Base-by-base conservation (phyloP, 2,113 vertebrate genomes). In the Mustela nigripes region DNA sequence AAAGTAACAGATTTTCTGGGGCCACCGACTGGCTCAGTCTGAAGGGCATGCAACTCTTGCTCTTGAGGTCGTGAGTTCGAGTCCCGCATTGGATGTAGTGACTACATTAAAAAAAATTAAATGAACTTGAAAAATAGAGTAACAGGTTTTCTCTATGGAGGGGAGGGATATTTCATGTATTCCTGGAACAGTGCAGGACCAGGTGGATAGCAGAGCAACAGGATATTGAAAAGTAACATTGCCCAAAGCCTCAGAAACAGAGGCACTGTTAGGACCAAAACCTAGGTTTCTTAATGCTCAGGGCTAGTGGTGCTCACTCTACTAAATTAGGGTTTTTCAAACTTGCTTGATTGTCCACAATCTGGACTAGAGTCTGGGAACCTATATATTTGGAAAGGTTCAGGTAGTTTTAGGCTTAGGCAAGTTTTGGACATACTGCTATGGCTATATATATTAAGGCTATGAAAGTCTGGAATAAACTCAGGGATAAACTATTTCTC, bases 101-200 rank as follows among this genome's bases (percentile, higher is more conserved):
- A 78, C 48, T 78, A 78, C 74, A 14, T 16, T 5, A 16, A 26
- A 28, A 76, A 15, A 45, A 45, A 28, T 10, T 31, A 48, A 74
- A 45, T 74, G 15, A 78, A 78, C 15, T 48, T 31, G 15, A 78
- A 48, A 15, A 74, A 15, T 94, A 63, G 91, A 89, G 82, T 48
- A 96, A 97, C 22, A 73, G 14, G 9, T 82, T 87, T 92, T 62
- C 71, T 95, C 91, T 81, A n/a, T 42, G 3, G 39, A 42, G 39
- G 22, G 53, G 78, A 7, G 67, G 10, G 5, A 24, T 86, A 24
- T 7, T 87, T 76, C 50, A 58, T 48, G 16, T 67, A 60, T 83
- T 95, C 83, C 83, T 91, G 56, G 7, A 58, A 48, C 11, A 83
- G 84, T 92, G 50, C 36, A 87, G 45, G 31, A 79, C 91, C n/a